Base-by-base conservation (phyloP, 2,888 invertebrate species). In the Euclidia mi region DNA sequence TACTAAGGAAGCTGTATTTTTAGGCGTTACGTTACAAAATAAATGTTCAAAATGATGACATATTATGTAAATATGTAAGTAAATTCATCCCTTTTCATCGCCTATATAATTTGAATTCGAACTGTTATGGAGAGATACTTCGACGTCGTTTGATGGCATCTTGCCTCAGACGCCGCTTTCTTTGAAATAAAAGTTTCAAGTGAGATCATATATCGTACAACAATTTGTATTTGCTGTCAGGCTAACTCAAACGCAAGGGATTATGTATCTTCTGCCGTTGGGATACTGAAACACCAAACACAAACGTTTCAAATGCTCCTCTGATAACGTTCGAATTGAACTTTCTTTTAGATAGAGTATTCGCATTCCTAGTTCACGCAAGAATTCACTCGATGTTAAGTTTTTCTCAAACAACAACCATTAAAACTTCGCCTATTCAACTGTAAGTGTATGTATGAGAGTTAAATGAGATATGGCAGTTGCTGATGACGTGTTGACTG, bases 141-240 rank as follows among this genome's bases (percentile, higher is more conserved):
- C 60, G 60, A 50, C 52, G 56, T 76, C 71, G 64, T 76, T 78
- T 76, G 71, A 81, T 78, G 76, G 76, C 74, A 60, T 69, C 34
- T 34, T 34, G 55, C 71, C 66, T 76, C 60, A 72, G 70, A 73
- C 53, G 67, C 59, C 61, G 62, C 49, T 68, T 65, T 76, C 81
- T 82, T 80, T 78, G 82, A 82, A 82, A 87, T 88, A 84, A 86
- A 87, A 87, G 82, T 87, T 89, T 82, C 75, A 71, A 82, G 79
- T 81, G 73, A 77, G 77, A 83, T 84, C 81, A 81, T 80, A 79
- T 83, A 79, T 81, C 79, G 76, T 56, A 55, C 38, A 72, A 58
- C 56, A 67, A 68, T 63, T 66, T 63, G 59, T 52, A 52, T 71
- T 73, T 71, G 65, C 70, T 47, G 60, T 41, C 56, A 51, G 32